Conservation (phyloP, 2,888 invertebrate species). For the Isoperla grammatica region DNA sequence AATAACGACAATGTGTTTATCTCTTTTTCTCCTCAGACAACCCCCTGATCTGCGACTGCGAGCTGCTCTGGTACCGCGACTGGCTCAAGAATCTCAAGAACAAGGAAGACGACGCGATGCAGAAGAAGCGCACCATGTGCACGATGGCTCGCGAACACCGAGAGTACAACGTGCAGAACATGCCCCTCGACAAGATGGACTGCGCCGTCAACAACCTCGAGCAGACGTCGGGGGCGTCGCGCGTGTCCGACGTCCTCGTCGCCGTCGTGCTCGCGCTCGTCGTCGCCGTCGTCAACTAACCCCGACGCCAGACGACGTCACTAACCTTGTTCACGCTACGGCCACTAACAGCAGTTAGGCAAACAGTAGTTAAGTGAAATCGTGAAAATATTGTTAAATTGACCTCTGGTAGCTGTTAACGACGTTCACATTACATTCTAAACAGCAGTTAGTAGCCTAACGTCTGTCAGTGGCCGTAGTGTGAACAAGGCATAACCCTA, state of each 20-base stretch:
- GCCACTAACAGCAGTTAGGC: no score
- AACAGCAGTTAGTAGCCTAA: no score
- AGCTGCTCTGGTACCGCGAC: conserved; percentile 80
- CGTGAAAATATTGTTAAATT: no score
- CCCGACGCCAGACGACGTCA: background rate
- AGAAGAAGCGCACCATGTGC: conserved; percentile 78
- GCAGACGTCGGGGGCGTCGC: conserved; percentile 21
- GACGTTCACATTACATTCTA: no score
- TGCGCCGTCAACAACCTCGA: conserved; percentile 55
- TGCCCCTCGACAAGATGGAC: conserved; percentile 78
- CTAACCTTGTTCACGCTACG: no score
- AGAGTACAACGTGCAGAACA: conserved; percentile 74
- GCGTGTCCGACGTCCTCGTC: background rate
- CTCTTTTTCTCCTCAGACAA: conserved; percentile 73
- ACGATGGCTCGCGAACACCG: conserved; percentile 74
- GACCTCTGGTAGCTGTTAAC: no score
- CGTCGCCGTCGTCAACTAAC: background rate
- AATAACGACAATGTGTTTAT: no score
- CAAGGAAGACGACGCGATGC: conserved; percentile 82
- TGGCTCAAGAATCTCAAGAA: conserved; percentile 73
- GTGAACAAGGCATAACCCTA: no score
- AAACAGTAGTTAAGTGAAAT: no score
- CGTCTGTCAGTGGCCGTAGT: no score
- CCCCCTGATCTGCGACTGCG: conserved; percentile 81
- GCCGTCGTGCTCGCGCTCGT: background rate